Evolutionary conservation across 1,140 invertebrate genomes (phyloP).

Genomic region (Heliconius hewitsoni): DNA sequence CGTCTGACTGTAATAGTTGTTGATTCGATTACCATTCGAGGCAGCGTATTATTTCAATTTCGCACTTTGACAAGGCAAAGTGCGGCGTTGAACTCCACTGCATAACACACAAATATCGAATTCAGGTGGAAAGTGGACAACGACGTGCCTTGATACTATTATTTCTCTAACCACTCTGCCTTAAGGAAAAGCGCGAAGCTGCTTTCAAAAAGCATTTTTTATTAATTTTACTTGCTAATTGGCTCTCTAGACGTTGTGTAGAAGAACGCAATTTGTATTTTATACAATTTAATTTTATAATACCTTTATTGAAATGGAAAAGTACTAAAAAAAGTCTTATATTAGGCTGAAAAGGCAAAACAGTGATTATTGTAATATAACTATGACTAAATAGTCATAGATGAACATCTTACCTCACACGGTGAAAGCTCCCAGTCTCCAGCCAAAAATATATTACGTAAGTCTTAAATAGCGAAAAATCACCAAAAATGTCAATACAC

Average conservation of each 20-base stretch:
- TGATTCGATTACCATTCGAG: too few species aligned
- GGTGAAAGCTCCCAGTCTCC: conserved; percentile 47
- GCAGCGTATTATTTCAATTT: too few species aligned
- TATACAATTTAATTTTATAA: neutral
- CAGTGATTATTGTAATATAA: neutral
- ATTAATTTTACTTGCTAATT: too few species aligned
- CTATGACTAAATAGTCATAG: neutral
- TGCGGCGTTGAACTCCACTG: too few species aligned
- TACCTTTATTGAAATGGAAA: neutral
- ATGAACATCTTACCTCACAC: conserved; percentile 44
- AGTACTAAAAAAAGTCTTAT: neutral
- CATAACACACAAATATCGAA: too few species aligned
- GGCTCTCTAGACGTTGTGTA: too few species aligned
- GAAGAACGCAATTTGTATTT: neutral
- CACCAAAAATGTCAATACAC: neutral
- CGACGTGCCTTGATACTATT: neutral
- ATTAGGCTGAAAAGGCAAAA: neutral
- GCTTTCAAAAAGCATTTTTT: too few species aligned
- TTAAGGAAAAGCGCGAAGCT: neutral
- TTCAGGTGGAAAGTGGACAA: neutral
- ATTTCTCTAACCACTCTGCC: neutral
- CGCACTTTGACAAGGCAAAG: too few species aligned
- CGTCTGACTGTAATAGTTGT: too few species aligned
- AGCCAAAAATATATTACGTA: conserved; percentile 66
- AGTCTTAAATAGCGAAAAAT: conserved; percentile 34